Evolutionary conservation across 1,140 invertebrate species (phyloP).

Genomic region (Reticulitermes speratus): DNA sequence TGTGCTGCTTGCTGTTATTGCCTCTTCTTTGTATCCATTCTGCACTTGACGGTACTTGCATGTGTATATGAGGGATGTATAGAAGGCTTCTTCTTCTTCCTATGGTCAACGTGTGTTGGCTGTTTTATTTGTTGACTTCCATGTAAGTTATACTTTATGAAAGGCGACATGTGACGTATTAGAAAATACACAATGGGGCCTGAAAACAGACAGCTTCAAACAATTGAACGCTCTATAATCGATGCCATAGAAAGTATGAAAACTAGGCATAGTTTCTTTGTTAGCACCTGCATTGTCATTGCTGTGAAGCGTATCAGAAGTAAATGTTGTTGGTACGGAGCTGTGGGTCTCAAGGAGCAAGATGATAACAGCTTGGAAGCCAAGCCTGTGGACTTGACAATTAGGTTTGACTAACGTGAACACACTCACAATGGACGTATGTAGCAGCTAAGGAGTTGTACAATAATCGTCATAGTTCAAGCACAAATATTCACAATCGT

Average conservation of each 20-base stretch:
- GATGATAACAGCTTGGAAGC: too few relatives aligned
- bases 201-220: background rate
- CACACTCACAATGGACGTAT: too few relatives aligned
- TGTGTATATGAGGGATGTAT: background rate
- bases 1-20: too few relatives aligned
- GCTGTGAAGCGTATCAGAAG: background rate
- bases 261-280: background rate
- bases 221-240: background rate
- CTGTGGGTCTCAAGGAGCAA: background rate
- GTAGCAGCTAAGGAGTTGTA: too few relatives aligned
- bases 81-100: background rate
- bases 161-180: background rate
- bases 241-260: background rate
- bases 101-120: background rate
- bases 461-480: too few relatives aligned
- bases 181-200: slow-evolving; percentile 4
- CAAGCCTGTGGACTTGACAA: too few relatives aligned
- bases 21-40: too few relatives aligned
- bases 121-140: background rate
- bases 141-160: slow-evolving; percentile 14
- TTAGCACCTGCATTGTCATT: background rate
- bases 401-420: too few relatives aligned
- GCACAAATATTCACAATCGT: too few relatives aligned
- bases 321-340: background rate
- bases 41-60: too few relatives aligned